phyloP scores from a whole-genome alignment of 2,888 invertebrate genomes.

The Apoda limacodes region DNA sequence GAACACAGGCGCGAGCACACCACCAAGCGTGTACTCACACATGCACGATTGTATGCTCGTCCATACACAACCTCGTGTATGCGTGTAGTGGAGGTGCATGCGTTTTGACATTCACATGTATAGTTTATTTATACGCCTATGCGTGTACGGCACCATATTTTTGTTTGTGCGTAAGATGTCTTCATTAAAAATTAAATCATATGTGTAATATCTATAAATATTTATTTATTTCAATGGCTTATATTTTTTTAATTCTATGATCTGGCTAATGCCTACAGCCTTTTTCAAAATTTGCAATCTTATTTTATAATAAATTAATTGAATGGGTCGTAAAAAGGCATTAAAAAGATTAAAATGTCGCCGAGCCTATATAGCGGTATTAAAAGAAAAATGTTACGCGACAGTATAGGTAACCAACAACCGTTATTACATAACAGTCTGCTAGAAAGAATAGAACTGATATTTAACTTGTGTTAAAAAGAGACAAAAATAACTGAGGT shows the following conservation, averaged over 20 bases:
- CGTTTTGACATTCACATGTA: conserved; percentile 49
- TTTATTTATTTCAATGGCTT: not conserved
- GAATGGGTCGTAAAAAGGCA: too few species aligned
- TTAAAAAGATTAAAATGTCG: too few species aligned
- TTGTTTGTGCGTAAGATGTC: not conserved
- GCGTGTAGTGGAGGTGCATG: conserved; percentile 33
- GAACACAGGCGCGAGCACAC: conserved; percentile 47
- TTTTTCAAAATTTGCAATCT: too few species aligned
- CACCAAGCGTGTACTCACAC: conserved; percentile 27
- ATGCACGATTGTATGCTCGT: conserved; percentile 21
- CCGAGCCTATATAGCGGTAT: conserved; percentile 40
- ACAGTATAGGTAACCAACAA: conserved; percentile 62
- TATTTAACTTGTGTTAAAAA: conserved; percentile 30
- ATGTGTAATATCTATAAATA: not conserved
- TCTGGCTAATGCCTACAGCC: too few species aligned
- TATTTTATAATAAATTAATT: too few species aligned
- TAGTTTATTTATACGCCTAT: conserved; percentile 49
- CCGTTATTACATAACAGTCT: conserved; percentile 67
- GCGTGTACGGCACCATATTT: conserved; percentile 1
- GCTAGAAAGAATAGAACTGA: conserved; percentile 33
- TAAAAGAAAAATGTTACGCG: conserved; percentile 59
- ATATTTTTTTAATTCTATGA: too few species aligned
- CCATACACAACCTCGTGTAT: conserved; percentile 28
- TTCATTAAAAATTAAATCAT: too few species aligned
- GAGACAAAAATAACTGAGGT: conserved; percentile 40